Evolutionary conservation across 2,888 invertebrate genomes (phyloP).

Genomic region (Sinhomidia bicolor): DNA sequence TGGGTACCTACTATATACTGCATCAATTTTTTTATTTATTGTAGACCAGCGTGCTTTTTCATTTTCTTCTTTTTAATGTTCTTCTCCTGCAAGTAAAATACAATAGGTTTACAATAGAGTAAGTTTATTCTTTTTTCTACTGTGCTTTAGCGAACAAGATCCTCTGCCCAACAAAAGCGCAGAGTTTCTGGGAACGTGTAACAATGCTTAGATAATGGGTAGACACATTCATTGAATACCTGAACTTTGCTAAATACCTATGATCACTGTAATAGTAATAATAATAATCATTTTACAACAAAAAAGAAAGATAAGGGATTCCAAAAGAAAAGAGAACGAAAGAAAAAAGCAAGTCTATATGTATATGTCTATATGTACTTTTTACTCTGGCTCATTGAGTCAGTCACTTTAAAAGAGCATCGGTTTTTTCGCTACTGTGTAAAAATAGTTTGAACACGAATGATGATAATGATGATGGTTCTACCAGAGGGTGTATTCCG

Average conservation of each 20-base stretch:
- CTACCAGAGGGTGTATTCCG: neutral
- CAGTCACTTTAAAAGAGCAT: neutral
- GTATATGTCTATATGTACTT: too few relatives aligned
- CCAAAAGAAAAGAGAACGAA: neutral
- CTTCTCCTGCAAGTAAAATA: too few relatives aligned
- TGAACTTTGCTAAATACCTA: neutral
- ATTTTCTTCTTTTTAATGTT: neutral
- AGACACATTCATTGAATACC: conserved; percentile 2
- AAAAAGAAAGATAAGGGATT: neutral
- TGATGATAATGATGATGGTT: too few relatives aligned
- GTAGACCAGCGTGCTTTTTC: neutral
- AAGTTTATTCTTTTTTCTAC: too few relatives aligned
- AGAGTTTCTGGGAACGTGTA: conserved; percentile 9
- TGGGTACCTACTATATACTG: too few relatives aligned
- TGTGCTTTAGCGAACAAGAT: too few relatives aligned
- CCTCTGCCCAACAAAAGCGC: too few relatives aligned
- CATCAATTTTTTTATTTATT: neutral
- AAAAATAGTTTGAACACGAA: neutral
- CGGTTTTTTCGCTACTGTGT: neutral
- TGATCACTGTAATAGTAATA: neutral
- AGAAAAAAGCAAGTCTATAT: too few relatives aligned
- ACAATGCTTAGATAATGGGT: neutral
- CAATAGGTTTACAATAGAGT: too few relatives aligned
- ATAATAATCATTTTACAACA: too few relatives aligned
- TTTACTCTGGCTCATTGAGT: neutral